Base-by-base conservation (phyloP, 2,797 vertebrate genomes). In the Sitta carolinensis region DNA sequence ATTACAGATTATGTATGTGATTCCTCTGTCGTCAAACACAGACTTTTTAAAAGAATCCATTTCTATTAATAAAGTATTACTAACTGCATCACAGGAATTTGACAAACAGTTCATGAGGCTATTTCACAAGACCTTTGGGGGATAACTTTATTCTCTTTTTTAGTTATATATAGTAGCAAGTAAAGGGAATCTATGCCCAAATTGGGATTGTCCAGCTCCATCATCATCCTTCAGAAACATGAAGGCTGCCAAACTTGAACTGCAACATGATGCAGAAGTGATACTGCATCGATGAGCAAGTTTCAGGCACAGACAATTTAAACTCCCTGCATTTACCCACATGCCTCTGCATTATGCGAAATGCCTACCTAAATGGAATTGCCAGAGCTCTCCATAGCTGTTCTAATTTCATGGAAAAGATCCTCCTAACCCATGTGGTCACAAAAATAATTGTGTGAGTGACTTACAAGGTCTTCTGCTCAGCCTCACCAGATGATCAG, bases 211-310 rank as follows among this genome's bases (percentile, higher is more conserved):
- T 84, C 51, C 61, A 61, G 42, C 55, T 81, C 69, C 47, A 72
- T 62, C 58, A 80, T 13, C 72, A 81, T 18, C 75, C 66, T 66
- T 91, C 6, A 6, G 52, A 51, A 84, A 78, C 16, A 80, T 14
- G 52, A 92, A 73, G 48, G 69, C 0, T 97, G 94, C 92, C 92
- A 97, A 89, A 94, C 83, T 95, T 94, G 20, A 94, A 91, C 92
- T 94, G 96, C 95, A 96, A 95, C 74, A 45, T 52, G 47, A 95
- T 95, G 94, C 90, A 94, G 90, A 92, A 95, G 55, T 23, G 48
- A 90, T 72, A 76, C 87, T 82, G 95, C 95, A 95, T 52, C 55
- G 57, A 84, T 77, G 51, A 61, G 63, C 0, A 0, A 94, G 47
- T 82, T 89, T 78, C 79, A 89, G 70, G 64, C 93, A 87, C 3